Evolutionary conservation across 2,888 invertebrate species (phyloP).

Genomic region (Eupithecia pulchellata): DNA sequence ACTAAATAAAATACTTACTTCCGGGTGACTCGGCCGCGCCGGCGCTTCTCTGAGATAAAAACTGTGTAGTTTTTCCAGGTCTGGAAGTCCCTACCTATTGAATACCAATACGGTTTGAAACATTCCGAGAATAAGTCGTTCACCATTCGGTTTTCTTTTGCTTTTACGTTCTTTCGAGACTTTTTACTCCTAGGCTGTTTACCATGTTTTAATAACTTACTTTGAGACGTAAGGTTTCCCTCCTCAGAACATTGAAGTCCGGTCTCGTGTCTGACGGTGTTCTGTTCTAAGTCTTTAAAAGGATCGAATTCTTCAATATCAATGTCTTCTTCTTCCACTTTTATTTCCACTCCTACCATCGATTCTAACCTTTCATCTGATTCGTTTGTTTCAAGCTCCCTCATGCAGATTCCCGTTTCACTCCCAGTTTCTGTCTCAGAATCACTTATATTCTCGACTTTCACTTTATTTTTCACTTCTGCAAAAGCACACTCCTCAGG

Average conservation of each 20-base stretch:
- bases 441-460: background rate
- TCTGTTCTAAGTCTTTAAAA: background rate
- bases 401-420: background rate
- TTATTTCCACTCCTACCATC: background rate
- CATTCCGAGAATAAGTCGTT: too few species aligned
- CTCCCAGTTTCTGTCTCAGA: background rate
- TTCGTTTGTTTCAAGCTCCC: background rate
- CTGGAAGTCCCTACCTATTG: too few species aligned
- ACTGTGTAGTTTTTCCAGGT: too few species aligned
- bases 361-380: background rate
- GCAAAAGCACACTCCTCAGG: background rate
- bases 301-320: background rate
- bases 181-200: too few species aligned
- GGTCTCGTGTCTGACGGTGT: background rate
- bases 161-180: too few species aligned
- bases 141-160: too few species aligned
- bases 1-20: too few species aligned
- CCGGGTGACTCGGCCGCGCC: too few species aligned
- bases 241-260: background rate
- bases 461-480: background rate
- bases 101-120: too few species aligned
- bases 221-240: background rate
- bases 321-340: background rate
- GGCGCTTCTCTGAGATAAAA: too few species aligned
- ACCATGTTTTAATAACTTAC: background rate